A percentile compares a stretch with the other conserved stretches of the same genome.
phyloP scores from a whole-genome alignment of 2,797 vertebrate genomes.

The Typhlichthys subterraneus region DNA sequence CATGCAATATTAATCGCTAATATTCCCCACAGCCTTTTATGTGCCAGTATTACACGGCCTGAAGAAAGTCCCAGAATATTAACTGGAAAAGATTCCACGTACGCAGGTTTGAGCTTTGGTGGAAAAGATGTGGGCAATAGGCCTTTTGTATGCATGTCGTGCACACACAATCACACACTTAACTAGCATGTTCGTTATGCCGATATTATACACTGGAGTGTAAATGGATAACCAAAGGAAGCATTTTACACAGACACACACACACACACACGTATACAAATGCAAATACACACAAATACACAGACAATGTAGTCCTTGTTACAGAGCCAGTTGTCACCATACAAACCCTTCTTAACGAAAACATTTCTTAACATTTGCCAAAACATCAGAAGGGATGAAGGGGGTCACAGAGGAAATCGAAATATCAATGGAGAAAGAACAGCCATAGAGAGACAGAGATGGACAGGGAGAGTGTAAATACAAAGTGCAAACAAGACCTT shows the following conservation, averaged over 20 bases:
- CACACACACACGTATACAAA: constrained; percentile 9
- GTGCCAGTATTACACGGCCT: constrained; percentile 73
- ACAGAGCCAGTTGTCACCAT: not conserved
- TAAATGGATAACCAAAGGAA: not conserved
- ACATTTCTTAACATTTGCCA: constrained; percentile 22
- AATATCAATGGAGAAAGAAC: constrained; percentile 46
- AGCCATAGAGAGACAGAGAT: constrained; percentile 43
- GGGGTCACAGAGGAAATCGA: constrained; percentile 37
- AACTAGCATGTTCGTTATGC: not conserved
- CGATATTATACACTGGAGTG: constrained; percentile 10
- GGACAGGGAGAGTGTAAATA: constrained; percentile 34
- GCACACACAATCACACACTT: constrained; percentile 1
- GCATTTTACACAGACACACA: constrained; percentile 1
- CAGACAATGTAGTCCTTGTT: not conserved
- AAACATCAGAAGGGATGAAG: constrained; percentile 28
- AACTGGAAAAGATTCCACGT: constrained; percentile 63
- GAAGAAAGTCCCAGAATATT: constrained; percentile 75
- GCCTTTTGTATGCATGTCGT: not conserved
- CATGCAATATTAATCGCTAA: constrained; percentile 82
- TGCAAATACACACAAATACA: constrained; percentile 24
- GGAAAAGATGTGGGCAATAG: constrained; percentile 22
- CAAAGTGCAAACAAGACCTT: not conserved
- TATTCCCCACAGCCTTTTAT: constrained; percentile 77
- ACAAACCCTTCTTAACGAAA: too few species aligned
- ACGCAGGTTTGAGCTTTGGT: constrained; percentile 40